A percentile compares a stretch with the other conserved stretches of the same genome.
Conservation (phyloP, 2,797 vertebrate species). For the Hippocampus kuda region DNA sequence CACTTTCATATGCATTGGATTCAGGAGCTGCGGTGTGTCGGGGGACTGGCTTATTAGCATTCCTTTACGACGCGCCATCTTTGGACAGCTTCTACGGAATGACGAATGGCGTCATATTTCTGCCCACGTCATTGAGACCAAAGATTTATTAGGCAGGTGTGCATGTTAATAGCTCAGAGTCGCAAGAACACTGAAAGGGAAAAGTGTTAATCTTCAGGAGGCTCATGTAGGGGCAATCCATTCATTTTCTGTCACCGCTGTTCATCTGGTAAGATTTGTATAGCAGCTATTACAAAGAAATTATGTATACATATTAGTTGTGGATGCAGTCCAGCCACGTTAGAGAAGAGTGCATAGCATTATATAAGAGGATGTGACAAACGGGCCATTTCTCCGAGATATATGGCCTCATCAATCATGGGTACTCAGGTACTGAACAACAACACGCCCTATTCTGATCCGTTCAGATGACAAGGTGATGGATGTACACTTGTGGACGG, state of each 20-base stretch:
- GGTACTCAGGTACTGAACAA: slow-evolving; percentile 31
- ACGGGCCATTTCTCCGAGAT: slow-evolving; percentile 24
- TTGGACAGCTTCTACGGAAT: neutral
- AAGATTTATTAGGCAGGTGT: slow-evolving; percentile 3
- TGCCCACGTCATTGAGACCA: neutral
- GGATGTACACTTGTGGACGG: slow-evolving; percentile 25
- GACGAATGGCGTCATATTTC: neutral
- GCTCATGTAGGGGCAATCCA: neutral
- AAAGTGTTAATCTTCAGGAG: neutral
- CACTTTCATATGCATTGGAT: neutral
- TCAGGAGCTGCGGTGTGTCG: neutral
- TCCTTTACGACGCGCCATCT: neutral
- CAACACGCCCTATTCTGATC: slow-evolving; percentile 15
- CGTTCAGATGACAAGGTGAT: slow-evolving; percentile 28
- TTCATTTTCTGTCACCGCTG: neutral
- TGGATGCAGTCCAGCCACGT: neutral
- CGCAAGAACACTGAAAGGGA: neutral
- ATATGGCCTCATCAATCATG: slow-evolving; percentile 40
- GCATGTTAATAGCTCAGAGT: neutral
- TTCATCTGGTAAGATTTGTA: neutral
- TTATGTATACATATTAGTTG: neutral
- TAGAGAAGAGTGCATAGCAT: slow-evolving; percentile 13
- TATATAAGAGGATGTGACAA: slow-evolving; percentile 26
- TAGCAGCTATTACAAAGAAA: neutral
- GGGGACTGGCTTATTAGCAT: neutral